Evolutionary conservation across 2,888 invertebrate species (phyloP).

Genomic region (Aquatica leii): DNA sequence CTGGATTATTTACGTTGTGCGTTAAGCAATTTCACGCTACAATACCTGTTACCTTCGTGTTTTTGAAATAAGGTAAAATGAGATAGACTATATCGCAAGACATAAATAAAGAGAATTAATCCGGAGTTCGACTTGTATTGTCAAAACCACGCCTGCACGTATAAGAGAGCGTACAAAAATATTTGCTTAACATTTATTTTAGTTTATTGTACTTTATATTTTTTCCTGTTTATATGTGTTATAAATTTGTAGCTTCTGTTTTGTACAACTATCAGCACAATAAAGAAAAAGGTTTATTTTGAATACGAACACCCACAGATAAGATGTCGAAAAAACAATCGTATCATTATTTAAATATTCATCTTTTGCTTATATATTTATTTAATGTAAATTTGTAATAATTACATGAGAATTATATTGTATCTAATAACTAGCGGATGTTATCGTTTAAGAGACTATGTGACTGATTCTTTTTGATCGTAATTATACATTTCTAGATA

Average conservation of each 20-base stretch:
- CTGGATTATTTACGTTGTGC: slow-evolving; percentile 29
- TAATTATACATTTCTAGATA: slow-evolving; percentile 28
- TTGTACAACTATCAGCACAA: slow-evolving; percentile 27
- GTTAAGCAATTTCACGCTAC: slow-evolving; percentile 20
- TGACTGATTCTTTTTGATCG: slow-evolving; percentile 19
- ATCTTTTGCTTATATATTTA: slow-evolving; percentile 4
- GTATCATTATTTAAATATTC: slow-evolving; percentile 24
- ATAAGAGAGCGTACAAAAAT: slow-evolving; percentile 33
- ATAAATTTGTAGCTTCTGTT: slow-evolving; percentile 31
- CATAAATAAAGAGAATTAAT: slow-evolving; percentile 33
- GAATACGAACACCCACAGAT: slow-evolving; percentile 25
- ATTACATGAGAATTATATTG: slow-evolving; percentile 18
- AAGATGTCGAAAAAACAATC: slow-evolving; percentile 5
- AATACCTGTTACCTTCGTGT: too few relatives aligned
- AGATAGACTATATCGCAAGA: slow-evolving; percentile 15
- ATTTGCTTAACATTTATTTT: slow-evolving; percentile 37
- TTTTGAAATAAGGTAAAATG: slow-evolving; percentile 7
- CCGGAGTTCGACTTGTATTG: slow-evolving; percentile 34
- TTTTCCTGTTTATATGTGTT: slow-evolving; percentile 33
- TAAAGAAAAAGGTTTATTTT: slow-evolving; percentile 34
- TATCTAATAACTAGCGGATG: slow-evolving; percentile 30
- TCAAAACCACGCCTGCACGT: slow-evolving; percentile 38
- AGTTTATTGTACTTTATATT: slow-evolving; percentile 31
- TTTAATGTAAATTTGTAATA: slow-evolving; percentile 15
- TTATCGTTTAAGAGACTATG: slow-evolving; percentile 20